These are phyloP conservation scores for Lithobates pipiens DNA, from an alignment of 2,797 vertebrate species.

Conservation along the genomic window DNA sequence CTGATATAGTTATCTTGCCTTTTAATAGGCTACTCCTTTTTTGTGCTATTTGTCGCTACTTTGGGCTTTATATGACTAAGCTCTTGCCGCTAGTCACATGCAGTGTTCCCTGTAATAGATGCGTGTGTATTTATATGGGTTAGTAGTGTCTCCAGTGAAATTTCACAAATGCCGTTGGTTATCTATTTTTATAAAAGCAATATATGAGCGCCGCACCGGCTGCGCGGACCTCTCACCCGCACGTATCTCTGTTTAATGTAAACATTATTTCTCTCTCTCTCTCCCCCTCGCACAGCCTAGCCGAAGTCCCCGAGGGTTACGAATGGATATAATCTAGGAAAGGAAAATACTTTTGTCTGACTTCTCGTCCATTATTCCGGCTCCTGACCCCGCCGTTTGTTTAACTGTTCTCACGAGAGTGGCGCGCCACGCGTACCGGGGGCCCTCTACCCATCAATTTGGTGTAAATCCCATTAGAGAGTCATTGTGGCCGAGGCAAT, in stretches of 20 bases:
- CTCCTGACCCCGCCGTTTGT: slow-evolving; percentile 37
- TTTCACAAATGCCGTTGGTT: neutral
- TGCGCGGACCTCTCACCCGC: neutral
- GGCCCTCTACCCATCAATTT: slow-evolving; percentile 22
- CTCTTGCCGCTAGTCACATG: too few relatives aligned
- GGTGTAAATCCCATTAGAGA: slow-evolving; percentile 55
- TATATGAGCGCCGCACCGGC: neutral
- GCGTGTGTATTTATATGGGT: neutral
- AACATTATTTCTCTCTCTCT: neutral
- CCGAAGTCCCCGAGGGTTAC: neutral
- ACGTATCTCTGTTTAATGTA: slow-evolving; percentile 1
- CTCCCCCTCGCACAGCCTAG: neutral
- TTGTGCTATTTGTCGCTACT: too few relatives aligned
- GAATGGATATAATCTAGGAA: neutral
- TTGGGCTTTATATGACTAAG: too few relatives aligned
- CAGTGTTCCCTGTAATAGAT: neutral
- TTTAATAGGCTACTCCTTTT: neutral
- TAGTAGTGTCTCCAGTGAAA: too few relatives aligned
- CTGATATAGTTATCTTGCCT: too few relatives aligned
- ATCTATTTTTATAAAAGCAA: neutral
- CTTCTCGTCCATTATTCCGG: slow-evolving; percentile 25
- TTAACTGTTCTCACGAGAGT: slow-evolving; percentile 21
- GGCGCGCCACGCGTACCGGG: neutral
- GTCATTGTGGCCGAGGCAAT: slow-evolving; percentile 38
- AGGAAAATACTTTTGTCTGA: slow-evolving; percentile 15